Evolutionary conservation across 2,888 invertebrate species (phyloP).

Genomic region (Melinaea menophilus): DNA sequence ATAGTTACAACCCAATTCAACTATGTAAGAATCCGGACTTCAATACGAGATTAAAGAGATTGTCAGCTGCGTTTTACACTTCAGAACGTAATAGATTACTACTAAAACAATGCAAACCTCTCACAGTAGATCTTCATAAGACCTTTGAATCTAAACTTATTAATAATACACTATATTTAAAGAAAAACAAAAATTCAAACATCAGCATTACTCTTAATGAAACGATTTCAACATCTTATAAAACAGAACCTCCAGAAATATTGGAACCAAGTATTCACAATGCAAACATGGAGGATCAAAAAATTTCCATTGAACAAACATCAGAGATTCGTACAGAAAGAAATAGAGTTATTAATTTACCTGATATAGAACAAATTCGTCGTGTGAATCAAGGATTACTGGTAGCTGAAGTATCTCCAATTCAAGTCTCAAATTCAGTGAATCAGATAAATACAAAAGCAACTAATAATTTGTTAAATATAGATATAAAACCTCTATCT

Average conservation of each 20-base stretch:
- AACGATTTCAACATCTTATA: no score
- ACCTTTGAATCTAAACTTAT: conserved; percentile 57
- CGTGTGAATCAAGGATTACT: conserved; percentile 56
- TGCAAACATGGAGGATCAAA: not conserved
- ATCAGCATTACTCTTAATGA: no score
- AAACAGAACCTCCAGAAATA: conserved; percentile 13
- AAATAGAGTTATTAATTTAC: conserved; percentile 53
- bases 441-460: conserved; percentile 13
- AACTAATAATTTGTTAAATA: conserved; percentile 24
- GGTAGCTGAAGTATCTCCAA: conserved; percentile 60
- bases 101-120: conserved; percentile 55
- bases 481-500: not conserved
- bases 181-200: conserved; percentile 14
- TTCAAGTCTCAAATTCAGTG: conserved; percentile 35
- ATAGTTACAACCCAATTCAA: conserved; percentile 57
- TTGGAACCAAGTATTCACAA: not conserved
- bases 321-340: conserved; percentile 36
- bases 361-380: conserved; percentile 54
- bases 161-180: conserved; percentile 51
- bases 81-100: conserved; percentile 51
- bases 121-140: conserved; percentile 63
- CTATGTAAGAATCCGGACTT: conserved; percentile 71
- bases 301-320: no score
- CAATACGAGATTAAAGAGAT: conserved; percentile 60
- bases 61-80: conserved; percentile 57